Conservation (phyloP, 2,888 invertebrate species). For the Gymnoscelis rufifasciata region DNA sequence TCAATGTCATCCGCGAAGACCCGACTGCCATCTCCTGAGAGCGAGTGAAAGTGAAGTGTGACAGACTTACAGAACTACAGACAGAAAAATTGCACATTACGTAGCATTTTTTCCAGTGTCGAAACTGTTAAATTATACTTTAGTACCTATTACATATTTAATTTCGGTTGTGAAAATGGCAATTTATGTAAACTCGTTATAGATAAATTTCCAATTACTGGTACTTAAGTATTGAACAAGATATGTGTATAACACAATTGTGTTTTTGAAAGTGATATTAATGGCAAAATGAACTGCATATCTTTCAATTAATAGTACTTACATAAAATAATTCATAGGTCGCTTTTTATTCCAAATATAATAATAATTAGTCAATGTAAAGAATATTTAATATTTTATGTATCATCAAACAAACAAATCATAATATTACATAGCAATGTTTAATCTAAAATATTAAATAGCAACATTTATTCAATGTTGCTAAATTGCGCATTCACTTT, state of each 20-base stretch:
- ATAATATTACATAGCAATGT: constrained; percentile 10
- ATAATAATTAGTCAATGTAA: constrained; percentile 23
- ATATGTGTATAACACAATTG: constrained; percentile 72
- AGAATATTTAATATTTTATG: constrained; percentile 21
- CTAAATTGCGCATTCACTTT: not conserved
- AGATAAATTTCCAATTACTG: constrained; percentile 68
- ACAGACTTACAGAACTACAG: constrained; percentile 43
- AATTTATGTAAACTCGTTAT: constrained; percentile 73
- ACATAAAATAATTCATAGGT: constrained; percentile 12
- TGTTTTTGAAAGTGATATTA: constrained; percentile 64
- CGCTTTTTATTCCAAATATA: constrained; percentile 22
- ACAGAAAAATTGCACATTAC: constrained; percentile 39
- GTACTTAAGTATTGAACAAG: constrained; percentile 65
- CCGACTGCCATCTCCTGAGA: constrained; percentile 38
- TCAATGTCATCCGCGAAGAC: constrained; percentile 37
- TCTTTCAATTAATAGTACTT: constrained; percentile 37
- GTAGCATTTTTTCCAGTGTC: constrained; percentile 53
- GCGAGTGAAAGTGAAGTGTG: constrained; percentile 72
- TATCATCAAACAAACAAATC: constrained; percentile 22
- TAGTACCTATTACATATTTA: constrained; percentile 73
- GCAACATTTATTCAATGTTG: not conserved
- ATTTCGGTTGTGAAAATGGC: constrained; percentile 79
- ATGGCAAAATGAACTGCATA: constrained; percentile 45
- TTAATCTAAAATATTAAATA: not conserved
- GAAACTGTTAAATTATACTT: constrained; percentile 66